Base-by-base conservation (phyloP, 2,797 vertebrate genomes). In the Mormyrus hasselquistii region DNA sequence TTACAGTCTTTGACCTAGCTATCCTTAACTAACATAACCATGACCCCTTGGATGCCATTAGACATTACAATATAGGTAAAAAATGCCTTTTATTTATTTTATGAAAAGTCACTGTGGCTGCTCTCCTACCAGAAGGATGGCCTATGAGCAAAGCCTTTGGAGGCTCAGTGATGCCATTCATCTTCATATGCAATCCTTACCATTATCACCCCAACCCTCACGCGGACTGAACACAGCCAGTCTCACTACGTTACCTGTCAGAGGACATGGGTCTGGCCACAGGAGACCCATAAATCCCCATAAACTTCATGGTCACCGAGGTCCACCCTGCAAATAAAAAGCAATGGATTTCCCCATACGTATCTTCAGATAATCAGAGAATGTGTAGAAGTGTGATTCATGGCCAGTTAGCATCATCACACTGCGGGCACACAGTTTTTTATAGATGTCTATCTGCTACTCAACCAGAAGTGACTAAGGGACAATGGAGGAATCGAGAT, bases 221-320 rank as follows among this genome's bases (percentile, higher is more conserved):
- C 93, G 92, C 91, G 92, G 91, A 92, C 94, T 93, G 93, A 53
- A 59, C 53, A 10, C 96, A 50, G 93, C 88, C 92, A 90, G 88
- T 92, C 93, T 92, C 93, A 90, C 93, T 92, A 92, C 38, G n/a
- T 19, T 87, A 47, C 59, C 55, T 69, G 57, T 49, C 86, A 62
- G 55, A 69, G 86, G 41, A 53, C 34, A 95, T 95, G 94, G 94
- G 96, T 96, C 95, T 96, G 93, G 92, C 91, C 92, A 88, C 79
- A 92, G 93, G 95, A 94, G 94, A 93, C 93, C 92, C 94, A 97
- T 96, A 96, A 95, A 96, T 97, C 96, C 96, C 96, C 96, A 97
- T 96, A 96, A 96, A 96, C 95, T 94, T 96, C 95, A 50, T 86
- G 29, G 65, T 8, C 52, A 73, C 88, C 93, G 12, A 9, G 49